Percentiles rank a stretch among this genome's conserved stretches.
Evolutionary conservation across 2,888 invertebrate species (phyloP).

Genomic region (Cataglyphis livida): DNA sequence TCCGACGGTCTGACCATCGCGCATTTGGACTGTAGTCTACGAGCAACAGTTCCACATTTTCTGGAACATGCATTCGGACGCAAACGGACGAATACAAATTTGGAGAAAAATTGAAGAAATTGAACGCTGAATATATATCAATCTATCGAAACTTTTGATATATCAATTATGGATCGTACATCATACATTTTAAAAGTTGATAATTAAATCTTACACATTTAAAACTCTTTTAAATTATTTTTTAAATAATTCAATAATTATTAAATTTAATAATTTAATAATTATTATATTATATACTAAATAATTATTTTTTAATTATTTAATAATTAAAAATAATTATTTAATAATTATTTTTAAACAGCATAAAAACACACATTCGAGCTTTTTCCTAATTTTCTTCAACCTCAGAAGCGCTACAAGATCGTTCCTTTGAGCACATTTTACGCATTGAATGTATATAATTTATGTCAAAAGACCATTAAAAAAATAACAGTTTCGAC

Average conservation of each 20-base stretch:
- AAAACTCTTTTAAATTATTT: background rate
- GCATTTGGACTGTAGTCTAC: slow-evolving; percentile 80
- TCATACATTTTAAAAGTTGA: background rate
- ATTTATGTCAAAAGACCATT: slow-evolving; percentile 10
- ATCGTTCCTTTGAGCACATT: background rate
- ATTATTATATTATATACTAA: no score
- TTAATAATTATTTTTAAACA: background rate
- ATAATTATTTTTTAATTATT: no score
- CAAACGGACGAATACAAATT: background rate
- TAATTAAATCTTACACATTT: background rate
- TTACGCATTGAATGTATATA: background rate
- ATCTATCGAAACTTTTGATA: background rate
- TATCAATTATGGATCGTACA: background rate
- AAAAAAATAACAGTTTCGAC: slow-evolving; percentile 25
- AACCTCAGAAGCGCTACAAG: background rate
- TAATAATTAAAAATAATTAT: no score
- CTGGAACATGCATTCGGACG: slow-evolving; percentile 60
- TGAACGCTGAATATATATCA: background rate
- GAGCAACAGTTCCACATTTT: slow-evolving; percentile 73
- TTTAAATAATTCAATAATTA: background rate
- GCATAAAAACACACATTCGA: background rate
- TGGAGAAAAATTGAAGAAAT: background rate
- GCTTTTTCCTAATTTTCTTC: background rate
- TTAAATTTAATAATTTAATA: no score
- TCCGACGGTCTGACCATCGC: slow-evolving; percentile 83